phyloP scores from a whole-genome alignment of 2,113 vertebrate species.

The Coptodon rendalli region DNA sequence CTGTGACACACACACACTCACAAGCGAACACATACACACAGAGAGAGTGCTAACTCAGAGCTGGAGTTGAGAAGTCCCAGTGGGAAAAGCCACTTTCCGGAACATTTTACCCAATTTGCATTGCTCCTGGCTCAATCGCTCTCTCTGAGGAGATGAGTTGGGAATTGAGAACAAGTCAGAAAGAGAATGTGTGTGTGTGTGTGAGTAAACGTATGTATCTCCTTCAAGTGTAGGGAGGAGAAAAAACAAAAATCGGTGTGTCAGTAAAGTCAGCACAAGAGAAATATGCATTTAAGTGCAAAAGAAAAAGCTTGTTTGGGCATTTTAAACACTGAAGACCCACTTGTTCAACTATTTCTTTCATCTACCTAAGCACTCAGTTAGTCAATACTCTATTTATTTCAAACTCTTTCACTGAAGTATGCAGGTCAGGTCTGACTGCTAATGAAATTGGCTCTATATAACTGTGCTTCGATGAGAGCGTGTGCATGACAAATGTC shows the following conservation, averaged over 20 bases:
- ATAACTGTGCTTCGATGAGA: neutral
- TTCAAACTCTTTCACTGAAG: neutral
- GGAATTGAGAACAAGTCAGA: constrained; percentile 30
- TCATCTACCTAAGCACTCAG: neutral
- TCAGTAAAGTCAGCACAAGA: constrained; percentile 2
- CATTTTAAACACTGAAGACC: neutral
- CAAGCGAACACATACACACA: neutral
- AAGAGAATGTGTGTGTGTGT: neutral
- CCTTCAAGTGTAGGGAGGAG: neutral
- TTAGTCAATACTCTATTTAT: neutral
- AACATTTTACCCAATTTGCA: constrained; percentile 73
- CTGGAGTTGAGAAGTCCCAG: constrained; percentile 49
- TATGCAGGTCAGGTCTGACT: constrained; percentile 7
- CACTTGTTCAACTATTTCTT: neutral
- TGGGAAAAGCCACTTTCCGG: constrained; percentile 66
- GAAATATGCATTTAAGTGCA: neutral
- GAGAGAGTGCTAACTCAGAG: constrained; percentile 36
- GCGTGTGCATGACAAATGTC: neutral
- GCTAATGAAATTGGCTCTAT: constrained; percentile 2
- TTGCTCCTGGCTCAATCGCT: constrained; percentile 57
- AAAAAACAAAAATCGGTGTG: neutral
- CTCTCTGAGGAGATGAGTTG: constrained; percentile 40
- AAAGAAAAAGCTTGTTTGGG: neutral
- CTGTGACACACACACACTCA: neutral
- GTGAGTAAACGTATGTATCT: neutral